A percentile compares a stretch with the other conserved stretches of the same genome.
phyloP scores from a whole-genome alignment of 1,140 invertebrate genomes.

The Caerostris darwini region DNA sequence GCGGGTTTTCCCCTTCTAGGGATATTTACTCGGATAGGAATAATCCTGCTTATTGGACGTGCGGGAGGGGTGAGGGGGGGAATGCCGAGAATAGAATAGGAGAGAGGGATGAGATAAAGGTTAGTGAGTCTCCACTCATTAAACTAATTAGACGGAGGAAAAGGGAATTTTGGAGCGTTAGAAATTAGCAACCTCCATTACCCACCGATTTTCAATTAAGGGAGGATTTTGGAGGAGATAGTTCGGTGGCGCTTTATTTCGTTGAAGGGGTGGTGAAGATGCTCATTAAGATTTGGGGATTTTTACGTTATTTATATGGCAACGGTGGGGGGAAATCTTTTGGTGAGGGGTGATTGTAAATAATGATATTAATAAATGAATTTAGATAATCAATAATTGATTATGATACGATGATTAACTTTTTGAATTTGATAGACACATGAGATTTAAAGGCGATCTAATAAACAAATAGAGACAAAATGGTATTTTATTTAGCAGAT shows the following conservation, averaged over 20 bases:
- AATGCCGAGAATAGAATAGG: neutral
- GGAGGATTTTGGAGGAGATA: neutral
- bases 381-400: no score
- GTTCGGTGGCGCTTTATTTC: neutral
- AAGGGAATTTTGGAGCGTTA: conserved; percentile 40
- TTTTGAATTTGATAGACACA: no score
- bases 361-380: no score
- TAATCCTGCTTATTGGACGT: conserved; percentile 21
- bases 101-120: neutral
- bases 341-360: no score
- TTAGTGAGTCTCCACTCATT: conserved; percentile 52
- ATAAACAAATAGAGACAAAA: no score
- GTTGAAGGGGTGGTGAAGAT: neutral
- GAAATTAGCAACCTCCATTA: conserved; percentile 56
- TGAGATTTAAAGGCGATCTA: no score
- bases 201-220: conserved; percentile 27
- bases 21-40: conserved; percentile 2
- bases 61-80: conserved; percentile 6
- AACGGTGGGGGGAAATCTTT: no score
- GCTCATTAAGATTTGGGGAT: neutral
- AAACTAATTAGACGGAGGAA: conserved; percentile 55
- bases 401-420: no score
- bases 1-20: neutral
- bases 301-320: no score
- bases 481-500: no score